Base-by-base conservation (phyloP, 2,797 vertebrate species). In the Morelia viridis region DNA sequence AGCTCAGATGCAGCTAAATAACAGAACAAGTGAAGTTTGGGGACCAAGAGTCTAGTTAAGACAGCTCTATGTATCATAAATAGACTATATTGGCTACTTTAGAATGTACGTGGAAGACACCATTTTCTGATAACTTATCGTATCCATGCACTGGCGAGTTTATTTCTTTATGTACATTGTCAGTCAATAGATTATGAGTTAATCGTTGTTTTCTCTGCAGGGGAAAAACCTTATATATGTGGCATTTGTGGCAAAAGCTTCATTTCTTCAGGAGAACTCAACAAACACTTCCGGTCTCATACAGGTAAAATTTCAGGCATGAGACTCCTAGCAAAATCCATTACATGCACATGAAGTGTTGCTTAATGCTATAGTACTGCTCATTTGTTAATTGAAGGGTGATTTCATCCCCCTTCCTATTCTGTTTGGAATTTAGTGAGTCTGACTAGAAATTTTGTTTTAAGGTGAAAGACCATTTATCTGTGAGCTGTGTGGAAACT, bases 171-270 rank as follows among this genome's bases (percentile, higher is more conserved):
- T 13, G 57, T 87, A 9, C 0, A 0, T 53, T 11, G 0, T 31
- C 90, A 91, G 46, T 91, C 90, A 71, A 91, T 93, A 83, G 4
- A 57, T 0, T 31, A 8, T 85, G 93, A 68, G 92, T 62, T 94
- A 94, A 93, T 88, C 35, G 1, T 19, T 92, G 93, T 93, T 96
- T 95, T 97, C 95, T 93, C 93, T 97, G 76, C 97, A 99, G 99
- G 99, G 50, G 99, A 99, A 97, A 99, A 99, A 90, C 99, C 99
- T 68, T 99, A 99, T 96, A 99, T 98, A 97, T 99, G 99, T 96
- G 96, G 98, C 88, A 98, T 98, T 94, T 99, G 99, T 96, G 98
- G 98, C 53, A 98, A 99, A 92, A 98, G 98, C 92, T 99, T 99
- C 96, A 98, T 98, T 96, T 99, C 99, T 57, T 99, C 98, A 62